Evolutionary conservation across 2,888 invertebrate species (phyloP).

Genomic region (Ceriagrion tenellum): DNA sequence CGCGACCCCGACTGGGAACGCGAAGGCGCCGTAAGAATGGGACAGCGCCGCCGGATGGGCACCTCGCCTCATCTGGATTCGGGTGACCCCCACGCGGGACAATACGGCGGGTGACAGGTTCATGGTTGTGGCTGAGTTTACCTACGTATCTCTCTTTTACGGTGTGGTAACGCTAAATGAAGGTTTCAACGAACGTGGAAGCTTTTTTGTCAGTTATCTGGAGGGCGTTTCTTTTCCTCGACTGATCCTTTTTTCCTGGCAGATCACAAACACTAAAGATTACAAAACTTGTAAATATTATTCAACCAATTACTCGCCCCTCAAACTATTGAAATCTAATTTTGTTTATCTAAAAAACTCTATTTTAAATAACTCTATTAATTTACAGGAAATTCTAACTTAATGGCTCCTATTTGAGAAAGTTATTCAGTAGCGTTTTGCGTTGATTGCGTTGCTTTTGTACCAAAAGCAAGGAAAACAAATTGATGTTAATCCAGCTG

Average conservation of each 20-base stretch:
- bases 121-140: not conserved
- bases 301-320: not conserved
- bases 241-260: not conserved
- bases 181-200: not conserved
- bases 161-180: not conserved
- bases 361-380: not conserved
- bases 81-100: not conserved
- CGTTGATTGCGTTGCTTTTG: not conserved
- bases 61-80: not conserved
- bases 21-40: not conserved
- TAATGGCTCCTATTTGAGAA: not conserved
- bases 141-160: not conserved
- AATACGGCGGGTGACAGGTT: not conserved
- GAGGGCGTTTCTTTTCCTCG: not conserved
- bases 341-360: not conserved
- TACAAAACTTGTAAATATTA: not conserved
- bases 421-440: not conserved
- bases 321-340: too few relatives aligned
- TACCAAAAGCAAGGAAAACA: not conserved
- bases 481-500: not conserved
- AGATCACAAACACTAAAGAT: not conserved
- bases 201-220: not conserved
- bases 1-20: not conserved
- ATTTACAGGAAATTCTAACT: not conserved
- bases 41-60: not conserved